Conservation (phyloP, 2,113 vertebrate species). For the Scortum barcoo region DNA sequence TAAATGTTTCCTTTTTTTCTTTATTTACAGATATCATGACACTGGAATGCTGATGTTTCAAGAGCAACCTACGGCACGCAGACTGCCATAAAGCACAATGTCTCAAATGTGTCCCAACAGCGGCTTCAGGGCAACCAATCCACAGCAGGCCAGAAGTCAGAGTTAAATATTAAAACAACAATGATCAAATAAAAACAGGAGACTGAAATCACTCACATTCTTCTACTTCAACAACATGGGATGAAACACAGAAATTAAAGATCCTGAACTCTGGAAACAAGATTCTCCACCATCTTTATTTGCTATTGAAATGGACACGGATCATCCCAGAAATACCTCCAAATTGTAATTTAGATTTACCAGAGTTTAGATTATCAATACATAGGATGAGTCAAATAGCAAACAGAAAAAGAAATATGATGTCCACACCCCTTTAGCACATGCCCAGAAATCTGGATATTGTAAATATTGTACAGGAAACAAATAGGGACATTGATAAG, state of each 20-base stretch:
- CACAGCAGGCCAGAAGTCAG: slow-evolving; percentile 37
- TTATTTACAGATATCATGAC: slow-evolving; percentile 87
- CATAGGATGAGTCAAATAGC: slow-evolving; percentile 65
- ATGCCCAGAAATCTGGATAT: slow-evolving; percentile 73
- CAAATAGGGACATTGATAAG: slow-evolving; percentile 74
- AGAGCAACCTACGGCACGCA: slow-evolving; percentile 87
- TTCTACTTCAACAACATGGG: slow-evolving; percentile 40
- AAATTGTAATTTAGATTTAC: slow-evolving; percentile 70
- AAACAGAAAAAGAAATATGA: slow-evolving; percentile 60
- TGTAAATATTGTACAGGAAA: slow-evolving; percentile 86
- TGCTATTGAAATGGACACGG: slow-evolving; percentile 56
- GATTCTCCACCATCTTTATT: slow-evolving; percentile 56
- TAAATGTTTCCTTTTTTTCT: slow-evolving; percentile 62
- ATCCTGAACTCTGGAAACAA: slow-evolving; percentile 67
- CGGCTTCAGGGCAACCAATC: slow-evolving; percentile 57
- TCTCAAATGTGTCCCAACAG: slow-evolving; percentile 73
- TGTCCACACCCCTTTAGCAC: slow-evolving; percentile 72
- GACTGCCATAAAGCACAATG: slow-evolving; percentile 98
- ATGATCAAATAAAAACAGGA: slow-evolving; percentile 37
- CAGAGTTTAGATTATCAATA: slow-evolving; percentile 64
- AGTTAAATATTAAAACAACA: slow-evolving; percentile 33
- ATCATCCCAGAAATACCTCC: slow-evolving; percentile 71
- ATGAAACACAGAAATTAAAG: slow-evolving; percentile 70
- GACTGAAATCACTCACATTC: slow-evolving; percentile 45
- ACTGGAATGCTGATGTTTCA: slow-evolving; percentile 88